Conservation (phyloP, 2,797 vertebrate genomes). For the Danio choprae region DNA sequence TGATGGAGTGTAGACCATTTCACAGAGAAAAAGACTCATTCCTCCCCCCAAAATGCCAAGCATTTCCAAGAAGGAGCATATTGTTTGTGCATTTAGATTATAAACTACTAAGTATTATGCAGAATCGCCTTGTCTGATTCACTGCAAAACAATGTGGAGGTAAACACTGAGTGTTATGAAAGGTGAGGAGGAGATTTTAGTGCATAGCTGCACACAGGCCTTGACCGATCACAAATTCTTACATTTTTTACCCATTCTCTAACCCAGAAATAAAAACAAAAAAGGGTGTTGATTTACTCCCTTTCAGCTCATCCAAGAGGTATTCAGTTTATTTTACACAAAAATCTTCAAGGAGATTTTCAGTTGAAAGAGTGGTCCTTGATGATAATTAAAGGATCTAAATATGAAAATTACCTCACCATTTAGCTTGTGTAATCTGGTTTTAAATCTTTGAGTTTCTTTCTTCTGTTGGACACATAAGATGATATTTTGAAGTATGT, state of each 20-base stretch:
- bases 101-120: constrained; percentile 30
- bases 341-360: too few species aligned
- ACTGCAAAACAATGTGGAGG: constrained; percentile 20
- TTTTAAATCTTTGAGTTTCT: too few species aligned
- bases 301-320: background rate
- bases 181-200: constrained; percentile 7
- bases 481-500: too few species aligned
- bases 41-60: constrained; percentile 35
- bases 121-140: constrained; percentile 30
- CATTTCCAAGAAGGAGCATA: constrained; percentile 31
- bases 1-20: constrained; percentile 49
- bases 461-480: too few species aligned
- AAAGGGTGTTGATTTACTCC: background rate
- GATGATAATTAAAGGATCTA: too few species aligned
- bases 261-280: background rate
- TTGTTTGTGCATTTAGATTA: constrained; percentile 10
- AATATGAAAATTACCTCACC: too few species aligned
- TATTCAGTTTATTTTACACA: too few species aligned
- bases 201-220: background rate
- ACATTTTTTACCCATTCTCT: background rate
- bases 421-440: too few species aligned
- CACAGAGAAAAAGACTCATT: constrained; percentile 32
- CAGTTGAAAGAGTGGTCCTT: too few species aligned
- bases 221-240: background rate
- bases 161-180: constrained; percentile 6